Conservation (phyloP, 2,888 invertebrate genomes). For the Platycheirus rosarum region DNA sequence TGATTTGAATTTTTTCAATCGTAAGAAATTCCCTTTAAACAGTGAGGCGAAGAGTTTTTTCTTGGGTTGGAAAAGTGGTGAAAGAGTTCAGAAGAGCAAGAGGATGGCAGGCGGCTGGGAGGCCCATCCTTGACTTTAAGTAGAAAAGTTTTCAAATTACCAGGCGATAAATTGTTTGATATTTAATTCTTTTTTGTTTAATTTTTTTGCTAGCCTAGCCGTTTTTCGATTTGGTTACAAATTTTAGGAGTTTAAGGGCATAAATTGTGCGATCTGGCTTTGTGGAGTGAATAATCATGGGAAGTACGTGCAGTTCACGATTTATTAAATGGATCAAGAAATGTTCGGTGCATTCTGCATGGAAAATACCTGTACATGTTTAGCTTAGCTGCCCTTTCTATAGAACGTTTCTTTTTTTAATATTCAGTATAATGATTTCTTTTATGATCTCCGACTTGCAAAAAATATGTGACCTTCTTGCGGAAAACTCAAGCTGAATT, state of each 20-base stretch:
- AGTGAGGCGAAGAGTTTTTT: not conserved
- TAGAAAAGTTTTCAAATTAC: conserved; percentile 74
- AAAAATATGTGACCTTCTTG: too few species aligned
- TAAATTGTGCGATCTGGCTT: not conserved
- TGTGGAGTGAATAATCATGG: not conserved
- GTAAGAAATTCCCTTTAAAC: conserved; percentile 41
- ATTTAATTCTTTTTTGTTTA: conserved; percentile 15
- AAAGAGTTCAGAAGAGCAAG: conserved; percentile 10
- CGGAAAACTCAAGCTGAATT: too few species aligned
- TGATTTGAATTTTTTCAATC: conserved; percentile 76
- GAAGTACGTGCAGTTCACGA: too few species aligned
- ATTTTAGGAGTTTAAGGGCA: conserved; percentile 25
- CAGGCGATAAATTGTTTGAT: conserved; percentile 69
- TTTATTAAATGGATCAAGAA: too few species aligned
- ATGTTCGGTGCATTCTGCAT: too few species aligned
- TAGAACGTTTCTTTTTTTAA: too few species aligned
- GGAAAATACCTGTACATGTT: too few species aligned
- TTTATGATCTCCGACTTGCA: too few species aligned
- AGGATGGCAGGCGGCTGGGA: not conserved
- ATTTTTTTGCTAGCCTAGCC: conserved; percentile 28
- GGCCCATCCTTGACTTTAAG: conserved; percentile 62
- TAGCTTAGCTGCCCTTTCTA: too few species aligned
- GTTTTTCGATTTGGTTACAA: conserved; percentile 14
- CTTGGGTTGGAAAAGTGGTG: not conserved
- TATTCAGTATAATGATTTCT: too few species aligned